These are phyloP conservation scores for Crotalus horridus DNA, from an alignment of 2,113 vertebrate species.

Conservation along the genomic window DNA sequence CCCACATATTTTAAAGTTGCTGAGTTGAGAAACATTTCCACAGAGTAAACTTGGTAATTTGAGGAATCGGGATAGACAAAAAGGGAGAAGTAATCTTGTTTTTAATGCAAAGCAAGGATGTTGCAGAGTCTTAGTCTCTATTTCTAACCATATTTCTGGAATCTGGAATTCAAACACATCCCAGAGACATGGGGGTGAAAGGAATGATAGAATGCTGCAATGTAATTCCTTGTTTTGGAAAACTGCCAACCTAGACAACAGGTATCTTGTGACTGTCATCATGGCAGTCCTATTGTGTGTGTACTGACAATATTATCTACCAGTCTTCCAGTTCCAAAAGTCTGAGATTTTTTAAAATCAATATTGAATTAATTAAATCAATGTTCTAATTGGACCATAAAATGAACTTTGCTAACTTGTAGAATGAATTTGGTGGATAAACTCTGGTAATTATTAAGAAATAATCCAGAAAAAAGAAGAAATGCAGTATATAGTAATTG, in stretches of 20 bases:
- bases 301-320: neutral
- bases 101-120: neutral
- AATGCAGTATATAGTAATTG: neutral
- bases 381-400: neutral
- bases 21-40: neutral
- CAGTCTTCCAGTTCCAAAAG: neutral
- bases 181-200: neutral
- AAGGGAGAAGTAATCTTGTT: neutral
- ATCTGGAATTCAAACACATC: neutral
- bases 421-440: neutral
- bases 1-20: neutral
- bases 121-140: neutral
- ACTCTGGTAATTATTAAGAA: neutral
- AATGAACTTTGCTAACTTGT: neutral
- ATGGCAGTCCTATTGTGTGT: neutral
- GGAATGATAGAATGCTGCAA: neutral
- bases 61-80: neutral
- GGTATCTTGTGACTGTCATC: neutral
- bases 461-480: neutral
- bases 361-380: neutral
- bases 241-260: neutral
- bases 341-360: neutral
- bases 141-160: neutral
- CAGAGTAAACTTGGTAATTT: neutral
- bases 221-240: neutral